These are phyloP conservation scores for Akabosia matsudoensis DNA, from an alignment of 1,140 invertebrate species.

Conservation along the genomic window DNA sequence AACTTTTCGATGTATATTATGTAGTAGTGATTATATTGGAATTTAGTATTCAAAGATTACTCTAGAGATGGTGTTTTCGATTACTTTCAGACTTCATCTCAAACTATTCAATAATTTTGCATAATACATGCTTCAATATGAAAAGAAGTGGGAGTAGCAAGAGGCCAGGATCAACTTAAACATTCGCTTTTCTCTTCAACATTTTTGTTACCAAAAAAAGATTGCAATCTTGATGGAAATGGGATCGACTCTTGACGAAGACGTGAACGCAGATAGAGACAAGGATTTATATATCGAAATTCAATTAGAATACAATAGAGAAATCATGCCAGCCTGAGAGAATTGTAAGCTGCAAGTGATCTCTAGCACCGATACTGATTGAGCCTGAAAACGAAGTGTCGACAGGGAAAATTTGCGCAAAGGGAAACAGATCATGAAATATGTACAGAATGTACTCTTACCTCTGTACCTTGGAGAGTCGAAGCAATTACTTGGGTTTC, in stretches of 20 bases:
- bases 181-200: neutral
- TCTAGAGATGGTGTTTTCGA: neutral
- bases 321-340: no score
- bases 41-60: neutral
- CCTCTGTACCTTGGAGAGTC: neutral
- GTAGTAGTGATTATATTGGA: no score
- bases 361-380: neutral
- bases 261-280: neutral
- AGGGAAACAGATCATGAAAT: no score
- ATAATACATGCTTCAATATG: no score
- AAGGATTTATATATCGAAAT: constrained; percentile 7
- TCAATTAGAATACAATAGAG: constrained; percentile 16
- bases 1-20: no score
- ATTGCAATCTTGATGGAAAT: neutral
- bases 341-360: neutral
- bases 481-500: no score
- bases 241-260: neutral
- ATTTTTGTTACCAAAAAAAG: no score
- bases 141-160: no score
- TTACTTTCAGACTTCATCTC: neutral
- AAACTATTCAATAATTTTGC: no score
- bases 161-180: no score
- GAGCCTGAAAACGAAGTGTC: neutral
- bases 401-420: no score
- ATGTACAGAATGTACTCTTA: no score